Base-by-base conservation (phyloP, 1,140 invertebrate genomes). In the Brachionus paranguensis region DNA sequence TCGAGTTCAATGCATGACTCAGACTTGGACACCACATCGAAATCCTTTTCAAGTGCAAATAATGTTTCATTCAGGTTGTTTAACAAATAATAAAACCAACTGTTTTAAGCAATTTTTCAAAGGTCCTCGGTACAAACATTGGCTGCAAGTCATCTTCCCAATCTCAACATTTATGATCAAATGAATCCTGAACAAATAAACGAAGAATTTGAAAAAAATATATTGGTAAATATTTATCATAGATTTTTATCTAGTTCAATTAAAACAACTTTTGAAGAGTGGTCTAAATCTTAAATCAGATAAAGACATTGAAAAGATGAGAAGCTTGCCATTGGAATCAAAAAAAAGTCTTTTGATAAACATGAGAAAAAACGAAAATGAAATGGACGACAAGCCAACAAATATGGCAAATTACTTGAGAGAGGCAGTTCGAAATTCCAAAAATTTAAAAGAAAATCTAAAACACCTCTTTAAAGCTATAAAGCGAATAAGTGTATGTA, bases 351-450 rank as follows among this genome's bases (percentile, higher is more conserved):
- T 81, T 11, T 24, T 81, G 3, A 68, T 81, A 41, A 81, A 81
- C 29, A 81, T 81, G 78, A 81, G 64, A 68, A 81, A 81, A 37
- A 81, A 81, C 45, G 78, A 81, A 17, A 81, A 64, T 14, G 78
- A 81, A 68, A 81, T 64, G 53, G 78, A 81, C 12, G 78, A 81
- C 27, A 81, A 81, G 37, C 50, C 64, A 45, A 81, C 53, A 43
- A 81, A 60, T 24, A 81, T 81, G 53, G 78, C 64, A 14, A 64
- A 60, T 20, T 27, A 33, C 37, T 47, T 81, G n/a, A 53, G 78
- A 81, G 78, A 81, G 29, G 53, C 53, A 4, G 53, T 81, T 12
- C 53, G 64, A 60, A 68, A 81, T 27, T 81, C 78, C 2, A 81
- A 81, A 64, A 64, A 60, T 64, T 47, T 81, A 27, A 81, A 64